Evolutionary conservation across 2,888 invertebrate genomes (phyloP).

Genomic region (Mimachlamys varia): DNA sequence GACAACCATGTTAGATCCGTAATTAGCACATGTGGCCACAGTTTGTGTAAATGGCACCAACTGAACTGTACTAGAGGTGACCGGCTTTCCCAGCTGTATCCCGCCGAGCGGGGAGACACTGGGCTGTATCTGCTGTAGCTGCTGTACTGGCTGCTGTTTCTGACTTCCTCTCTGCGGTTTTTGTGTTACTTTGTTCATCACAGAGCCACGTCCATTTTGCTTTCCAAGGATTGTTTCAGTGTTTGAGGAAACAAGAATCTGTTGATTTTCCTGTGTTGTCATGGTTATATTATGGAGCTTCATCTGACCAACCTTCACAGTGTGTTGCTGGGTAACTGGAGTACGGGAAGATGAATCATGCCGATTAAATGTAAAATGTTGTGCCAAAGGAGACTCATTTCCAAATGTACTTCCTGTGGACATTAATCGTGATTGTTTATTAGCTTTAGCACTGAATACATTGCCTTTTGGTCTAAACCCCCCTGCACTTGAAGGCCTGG

Average conservation of each 20-base stretch:
- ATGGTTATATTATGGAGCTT: slow-evolving; percentile 79
- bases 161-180: slow-evolving; percentile 53
- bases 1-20: slow-evolving; percentile 57
- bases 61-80: slow-evolving; percentile 62
- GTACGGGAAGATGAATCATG: neutral
- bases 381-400: neutral
- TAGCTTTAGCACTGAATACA: slow-evolving; percentile 90
- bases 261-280: slow-evolving; percentile 74
- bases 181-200: slow-evolving; percentile 75
- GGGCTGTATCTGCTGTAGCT: slow-evolving; percentile 56
- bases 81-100: slow-evolving; percentile 52
- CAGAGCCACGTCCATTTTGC: slow-evolving; percentile 71
- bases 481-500: slow-evolving; percentile 78
- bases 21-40: slow-evolving; percentile 56
- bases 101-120: slow-evolving; percentile 52
- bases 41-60: slow-evolving; percentile 60
- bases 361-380: neutral
- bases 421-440: slow-evolving; percentile 60
- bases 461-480: slow-evolving; percentile 92
- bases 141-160: slow-evolving; percentile 52
- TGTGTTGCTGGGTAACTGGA: slow-evolving; percentile 60
- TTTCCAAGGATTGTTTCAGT: slow-evolving; percentile 73
- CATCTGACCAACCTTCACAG: slow-evolving; percentile 63
- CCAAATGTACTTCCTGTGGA: slow-evolving; percentile 56
- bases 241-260: slow-evolving; percentile 76